These are phyloP conservation scores for Pardalotus punctatus DNA, from an alignment of 2,113 vertebrate species.

Conservation along the genomic window DNA sequence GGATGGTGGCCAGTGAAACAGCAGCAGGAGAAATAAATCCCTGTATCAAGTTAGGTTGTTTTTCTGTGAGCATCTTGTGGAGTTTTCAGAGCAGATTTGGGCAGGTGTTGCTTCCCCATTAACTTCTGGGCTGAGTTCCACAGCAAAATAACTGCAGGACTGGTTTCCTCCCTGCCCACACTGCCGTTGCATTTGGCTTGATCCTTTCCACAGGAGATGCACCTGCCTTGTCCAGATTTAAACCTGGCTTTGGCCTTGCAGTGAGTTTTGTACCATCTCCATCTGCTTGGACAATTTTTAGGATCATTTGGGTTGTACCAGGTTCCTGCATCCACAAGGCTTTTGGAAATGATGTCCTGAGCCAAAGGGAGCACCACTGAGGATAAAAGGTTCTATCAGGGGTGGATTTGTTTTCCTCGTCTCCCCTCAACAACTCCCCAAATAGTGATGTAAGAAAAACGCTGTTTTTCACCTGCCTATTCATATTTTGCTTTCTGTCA, in stretches of 20 bases:
- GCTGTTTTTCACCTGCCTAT: neutral
- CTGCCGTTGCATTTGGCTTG: neutral
- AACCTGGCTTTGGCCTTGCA: neutral
- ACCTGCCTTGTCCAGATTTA: neutral
- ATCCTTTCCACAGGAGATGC: neutral
- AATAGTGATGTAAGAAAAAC: neutral
- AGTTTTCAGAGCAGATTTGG: neutral
- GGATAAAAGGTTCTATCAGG: neutral
- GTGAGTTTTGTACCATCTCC: neutral
- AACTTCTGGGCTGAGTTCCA: conserved; percentile 13
- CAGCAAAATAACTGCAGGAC: neutral
- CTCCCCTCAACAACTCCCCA: rapidly evolving
- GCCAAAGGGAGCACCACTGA: neutral
- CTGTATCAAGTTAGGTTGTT: neutral
- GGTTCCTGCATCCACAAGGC: neutral
- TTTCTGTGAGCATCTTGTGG: neutral
- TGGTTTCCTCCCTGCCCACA: neutral
- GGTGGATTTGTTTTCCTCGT: neutral
- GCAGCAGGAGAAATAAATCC: neutral
- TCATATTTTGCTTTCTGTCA: neutral
- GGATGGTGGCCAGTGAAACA: neutral
- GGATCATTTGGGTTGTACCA: too few species aligned
- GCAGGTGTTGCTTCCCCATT: neutral
- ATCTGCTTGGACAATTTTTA: neutral
- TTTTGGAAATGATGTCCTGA: neutral